Evolutionary conservation across 2,888 invertebrate species (phyloP).

Genomic region (Sinelater perroti): DNA sequence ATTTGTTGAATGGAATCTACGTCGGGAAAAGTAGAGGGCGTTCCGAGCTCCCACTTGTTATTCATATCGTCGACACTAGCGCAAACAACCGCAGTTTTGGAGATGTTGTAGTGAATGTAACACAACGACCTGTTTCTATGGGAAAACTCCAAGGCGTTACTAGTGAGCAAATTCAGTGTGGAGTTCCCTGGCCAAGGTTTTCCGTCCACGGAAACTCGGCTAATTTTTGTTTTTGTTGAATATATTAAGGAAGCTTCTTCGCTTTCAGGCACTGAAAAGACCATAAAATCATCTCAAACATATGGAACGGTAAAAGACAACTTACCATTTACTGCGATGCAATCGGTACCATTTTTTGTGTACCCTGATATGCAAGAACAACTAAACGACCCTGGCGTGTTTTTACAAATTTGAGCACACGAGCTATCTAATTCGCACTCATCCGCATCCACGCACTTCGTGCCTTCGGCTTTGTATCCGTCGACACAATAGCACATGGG

Average conservation of each 20-base stretch:
- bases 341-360: constrained; percentile 66
- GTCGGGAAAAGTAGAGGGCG: constrained; percentile 70
- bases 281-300: no score
- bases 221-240: constrained; percentile 72
- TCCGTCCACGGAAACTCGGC: constrained; percentile 68
- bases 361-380: constrained; percentile 83
- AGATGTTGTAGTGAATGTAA: constrained; percentile 75
- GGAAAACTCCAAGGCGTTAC: constrained; percentile 70
- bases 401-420: constrained; percentile 79
- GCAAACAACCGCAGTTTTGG: constrained; percentile 67
- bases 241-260: constrained; percentile 74
- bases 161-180: constrained; percentile 57
- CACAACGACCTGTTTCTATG: constrained; percentile 74
- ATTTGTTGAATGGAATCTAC: constrained; percentile 76
- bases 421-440: constrained; percentile 77
- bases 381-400: constrained; percentile 71
- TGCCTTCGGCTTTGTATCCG: constrained; percentile 71
- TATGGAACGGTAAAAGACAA: constrained; percentile 21
- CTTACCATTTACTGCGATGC: constrained; percentile 77
- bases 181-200: constrained; percentile 59
- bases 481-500: constrained; percentile 78
- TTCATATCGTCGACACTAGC: constrained; percentile 72
- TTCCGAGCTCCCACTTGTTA: constrained; percentile 66
- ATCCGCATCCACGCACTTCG: constrained; percentile 76
- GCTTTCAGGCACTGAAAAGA: constrained; percentile 67